Base-by-base conservation (phyloP, 2,888 invertebrate genomes). In the Meteorus cinctellus region DNA sequence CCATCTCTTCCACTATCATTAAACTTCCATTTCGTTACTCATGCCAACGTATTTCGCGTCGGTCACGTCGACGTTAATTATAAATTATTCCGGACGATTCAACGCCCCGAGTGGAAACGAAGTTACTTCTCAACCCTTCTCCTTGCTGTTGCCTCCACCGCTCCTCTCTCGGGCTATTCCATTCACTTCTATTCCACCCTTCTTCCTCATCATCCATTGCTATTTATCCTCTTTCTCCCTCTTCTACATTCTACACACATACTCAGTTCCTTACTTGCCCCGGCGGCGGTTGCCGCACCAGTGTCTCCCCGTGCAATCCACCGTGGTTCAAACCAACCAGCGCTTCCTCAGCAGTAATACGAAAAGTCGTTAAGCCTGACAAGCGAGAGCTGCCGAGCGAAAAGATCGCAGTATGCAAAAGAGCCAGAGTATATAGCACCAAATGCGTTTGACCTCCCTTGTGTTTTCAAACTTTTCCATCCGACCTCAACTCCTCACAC, bases 1-100 rank as follows among this genome's bases (percentile, higher is more conserved):
- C 4, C 51, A n/a, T 51, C 27, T 59, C 55, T 24, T 41, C 14
- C 27, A n/a, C 59, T 45, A 62, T 62, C 62, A 63, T 72, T 72
- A 72, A 72, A 72, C 51, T 72, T 72, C 66, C 34, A 73, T 67
- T 73, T 73, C 59, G 29, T 65, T 65, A 31, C 65, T 65, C 65
- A 65, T 65, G 34, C 65, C 65, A 24, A 41, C 65, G 65, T 65
- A 73, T 73, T 72, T 66, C 51, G 72, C 66, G 70, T 77, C 79
- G 77, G 79, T 80, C 81, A 81, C 81, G 81, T 80, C 76, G 79
- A 77, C 79, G 81, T 81, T 82, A 81, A 82, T 82, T 82, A 82
- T 82, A 81, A 82, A 82, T 82, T 82, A 82, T 81, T 82, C 79
- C 82, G 75, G 78, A 78, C 82, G 81, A 82, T 82, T 81, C 80